Evolutionary conservation across 2,113 vertebrate genomes (phyloP), one percentile per base, ranked within the genome.

Genomic region (Columba janthina): DNA sequence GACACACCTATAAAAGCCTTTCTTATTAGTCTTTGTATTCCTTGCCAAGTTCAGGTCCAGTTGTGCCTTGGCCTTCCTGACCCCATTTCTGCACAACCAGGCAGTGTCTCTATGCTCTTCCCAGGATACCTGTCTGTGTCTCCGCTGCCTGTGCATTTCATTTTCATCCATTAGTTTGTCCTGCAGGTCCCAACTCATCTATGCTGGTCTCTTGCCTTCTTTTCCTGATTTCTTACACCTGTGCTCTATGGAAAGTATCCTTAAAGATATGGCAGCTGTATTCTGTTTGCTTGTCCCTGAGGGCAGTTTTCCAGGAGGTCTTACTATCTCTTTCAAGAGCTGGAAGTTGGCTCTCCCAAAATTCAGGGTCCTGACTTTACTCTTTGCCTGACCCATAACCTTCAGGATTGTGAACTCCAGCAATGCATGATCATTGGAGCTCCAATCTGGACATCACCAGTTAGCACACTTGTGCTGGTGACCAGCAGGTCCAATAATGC

Each of bases 181-280:
- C 24, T 67, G 28, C 28, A 57, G 40, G 12, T 77, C 50, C 19
- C 9, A 6, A 15, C 10, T 70, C 10, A 56, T 44, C 42, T 44
- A 44, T 44, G 42, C 16, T 17, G 42, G 42, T 44, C 42, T 44
- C 42, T 44, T 16, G 42, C 42, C 16, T 17, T 44, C 16, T 17
- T 44, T 44, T 16, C 16, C 42, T 44, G 42, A 44, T 44, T 44
- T 44, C 42, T 44, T 44, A 44, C 42, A 44, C 16, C 42, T 66
- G 18, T 2, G 3, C 20, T 12, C 8, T 24, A 1, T 34, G 28
- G 20, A 75, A 74, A 15, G 4, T 1, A 2, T 50, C 9, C 56
- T 70, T 79, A 44, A 54, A 65, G 16, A 34, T 66, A 17, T 87
- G 15, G 5, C 66, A n/a, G 12, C 6, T 64, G 15, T 57, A 10